Evolutionary conservation across 2,113 vertebrate species (phyloP).

Genomic region (Archocentrus centrarchus): DNA sequence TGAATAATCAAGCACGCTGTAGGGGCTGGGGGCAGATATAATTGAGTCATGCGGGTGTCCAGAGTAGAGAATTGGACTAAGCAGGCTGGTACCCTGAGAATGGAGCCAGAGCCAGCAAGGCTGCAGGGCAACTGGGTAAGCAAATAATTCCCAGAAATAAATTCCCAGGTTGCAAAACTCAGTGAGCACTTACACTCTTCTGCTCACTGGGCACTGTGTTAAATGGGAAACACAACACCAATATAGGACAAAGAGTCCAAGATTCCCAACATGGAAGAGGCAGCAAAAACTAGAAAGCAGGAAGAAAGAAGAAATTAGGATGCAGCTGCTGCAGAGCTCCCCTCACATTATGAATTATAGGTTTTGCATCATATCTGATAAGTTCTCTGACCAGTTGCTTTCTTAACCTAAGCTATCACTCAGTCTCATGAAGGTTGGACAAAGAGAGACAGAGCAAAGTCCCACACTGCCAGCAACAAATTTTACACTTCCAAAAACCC

Average conservation of each 20-base stretch:
- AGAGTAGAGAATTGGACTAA: background rate
- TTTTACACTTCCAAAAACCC: background rate
- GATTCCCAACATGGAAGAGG: background rate
- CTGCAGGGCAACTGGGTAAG: background rate
- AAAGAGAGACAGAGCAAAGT: background rate
- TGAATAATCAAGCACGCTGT: background rate
- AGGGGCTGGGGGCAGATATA: background rate
- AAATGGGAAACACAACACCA: background rate
- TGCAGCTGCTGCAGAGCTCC: conserved; percentile 21
- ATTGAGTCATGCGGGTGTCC: background rate
- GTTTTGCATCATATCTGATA: background rate
- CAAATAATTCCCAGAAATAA: background rate
- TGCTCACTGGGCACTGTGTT: background rate
- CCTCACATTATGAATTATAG: background rate
- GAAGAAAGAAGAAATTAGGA: conserved; percentile 9
- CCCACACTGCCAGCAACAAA: background rate
- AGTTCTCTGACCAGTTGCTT: background rate
- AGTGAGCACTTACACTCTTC: background rate
- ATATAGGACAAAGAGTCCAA: background rate
- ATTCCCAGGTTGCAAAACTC: conserved; percentile 31
- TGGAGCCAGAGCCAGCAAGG: background rate
- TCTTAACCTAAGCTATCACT: background rate
- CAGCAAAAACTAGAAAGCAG: background rate
- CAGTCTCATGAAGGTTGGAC: background rate
- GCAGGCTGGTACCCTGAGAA: background rate